phyloP scores from a whole-genome alignment of 2,797 vertebrate genomes.

The Argentina silus region DNA sequence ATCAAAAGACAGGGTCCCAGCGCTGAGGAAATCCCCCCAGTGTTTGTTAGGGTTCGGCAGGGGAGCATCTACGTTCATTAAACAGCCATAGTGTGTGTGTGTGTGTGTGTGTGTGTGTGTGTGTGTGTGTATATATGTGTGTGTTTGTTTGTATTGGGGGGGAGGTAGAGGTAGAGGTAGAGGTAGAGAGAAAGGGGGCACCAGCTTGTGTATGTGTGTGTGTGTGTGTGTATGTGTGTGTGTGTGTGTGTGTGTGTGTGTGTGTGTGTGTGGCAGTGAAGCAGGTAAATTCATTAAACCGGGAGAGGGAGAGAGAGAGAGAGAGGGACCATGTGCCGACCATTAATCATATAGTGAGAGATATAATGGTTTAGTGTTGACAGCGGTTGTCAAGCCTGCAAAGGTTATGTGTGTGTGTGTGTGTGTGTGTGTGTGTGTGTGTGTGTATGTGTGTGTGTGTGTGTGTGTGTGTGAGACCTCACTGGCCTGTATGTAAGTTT shows the following conservation, averaged over 20 bases:
- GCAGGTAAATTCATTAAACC: no score
- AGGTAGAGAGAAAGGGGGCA: background rate
- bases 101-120: conserved; percentile 27
- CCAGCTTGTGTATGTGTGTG: no score
- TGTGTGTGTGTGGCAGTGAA: background rate
- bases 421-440: conserved; percentile 7
- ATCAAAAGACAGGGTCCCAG: conserved; percentile 29
- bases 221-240: no score
- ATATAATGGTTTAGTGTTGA: background rate
- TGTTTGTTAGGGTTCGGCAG: conserved; percentile 14
- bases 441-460: background rate
- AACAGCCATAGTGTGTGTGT: conserved; percentile 37
- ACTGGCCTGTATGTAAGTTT: background rate
- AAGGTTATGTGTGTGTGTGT: conserved; percentile 4
- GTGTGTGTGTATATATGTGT: conserved; percentile 12
- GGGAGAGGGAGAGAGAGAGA: background rate
- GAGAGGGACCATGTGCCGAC: background rate
- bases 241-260: no score
- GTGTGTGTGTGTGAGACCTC: background rate
- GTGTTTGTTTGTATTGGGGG: background rate
- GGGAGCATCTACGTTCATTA: conserved; percentile 45
- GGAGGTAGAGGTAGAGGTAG: conserved; percentile 27
- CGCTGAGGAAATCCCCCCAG: conserved; percentile 22
- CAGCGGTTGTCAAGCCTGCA: no score
- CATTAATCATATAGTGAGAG: no score